Evolutionary conservation across 53 echinoderm and acorn worm species (phyloP).

Genomic region (Arbacia lixula): DNA sequence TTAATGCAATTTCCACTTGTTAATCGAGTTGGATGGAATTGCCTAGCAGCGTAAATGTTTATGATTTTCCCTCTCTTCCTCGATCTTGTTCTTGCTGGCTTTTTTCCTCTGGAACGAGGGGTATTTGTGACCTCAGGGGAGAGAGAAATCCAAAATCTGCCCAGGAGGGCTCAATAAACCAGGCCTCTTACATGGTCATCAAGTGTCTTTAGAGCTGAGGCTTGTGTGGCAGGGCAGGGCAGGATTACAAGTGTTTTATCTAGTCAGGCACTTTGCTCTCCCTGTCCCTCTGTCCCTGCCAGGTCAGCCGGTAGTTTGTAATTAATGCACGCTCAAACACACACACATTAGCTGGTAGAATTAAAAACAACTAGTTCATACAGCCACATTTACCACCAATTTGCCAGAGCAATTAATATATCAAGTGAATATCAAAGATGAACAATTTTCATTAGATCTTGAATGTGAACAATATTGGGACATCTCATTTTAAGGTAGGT

Average conservation of each 20-base stretch:
- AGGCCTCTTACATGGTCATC: conserved; percentile 48
- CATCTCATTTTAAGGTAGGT: too few species aligned
- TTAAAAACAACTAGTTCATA: too few species aligned
- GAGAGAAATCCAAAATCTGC: conserved; percentile 35
- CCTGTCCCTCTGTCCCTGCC: background rate
- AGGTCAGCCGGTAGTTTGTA: conserved; percentile 4
- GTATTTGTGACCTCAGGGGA: conserved; percentile 32
- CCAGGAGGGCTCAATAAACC: conserved; percentile 38
- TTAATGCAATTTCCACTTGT: conserved; percentile 66
- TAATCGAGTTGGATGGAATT: conserved; percentile 61
- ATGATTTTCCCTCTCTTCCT: conserved; percentile 46
- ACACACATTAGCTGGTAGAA: too few species aligned
- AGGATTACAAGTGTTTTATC: conserved; percentile 51
- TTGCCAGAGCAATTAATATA: too few species aligned
- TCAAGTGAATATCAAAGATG: too few species aligned
- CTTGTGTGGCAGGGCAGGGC: background rate
- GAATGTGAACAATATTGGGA: too few species aligned
- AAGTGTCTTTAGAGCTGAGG: conserved; percentile 2
- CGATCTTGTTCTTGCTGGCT: background rate
- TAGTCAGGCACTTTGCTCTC: conserved; percentile 30
- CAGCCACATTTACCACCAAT: too few species aligned
- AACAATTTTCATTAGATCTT: too few species aligned
- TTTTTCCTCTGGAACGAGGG: background rate
- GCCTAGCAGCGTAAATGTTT: conserved; percentile 57
- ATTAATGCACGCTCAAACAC: conserved; percentile 39